Base-by-base conservation (phyloP, 2,888 invertebrate genomes). In the Amblyjoppa proteus region DNA sequence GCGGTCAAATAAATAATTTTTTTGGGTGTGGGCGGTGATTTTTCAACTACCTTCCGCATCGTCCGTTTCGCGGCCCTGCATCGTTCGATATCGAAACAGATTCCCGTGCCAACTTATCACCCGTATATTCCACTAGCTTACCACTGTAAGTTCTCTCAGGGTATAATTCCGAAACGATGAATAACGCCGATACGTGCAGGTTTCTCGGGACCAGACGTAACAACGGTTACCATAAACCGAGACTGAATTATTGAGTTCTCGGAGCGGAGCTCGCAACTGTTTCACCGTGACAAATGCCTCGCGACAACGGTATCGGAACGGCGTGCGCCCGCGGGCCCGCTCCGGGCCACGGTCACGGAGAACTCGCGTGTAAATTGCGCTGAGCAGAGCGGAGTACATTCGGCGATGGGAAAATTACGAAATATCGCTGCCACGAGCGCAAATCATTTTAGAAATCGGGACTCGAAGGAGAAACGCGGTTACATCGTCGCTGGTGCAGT, bases 401-500 rank as follows among this genome's bases (percentile, higher is more conserved):
- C 13, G 34, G 34, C 64, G 34, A 74, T 20, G 49, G 64, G 64
- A 64, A 51, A 76, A 76, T 76, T 66, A 66, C 61, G 61, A 75
- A 75, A 75, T 75, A 7, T 49, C 61, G 82, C 68, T 20, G 41
- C 61, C 61, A 76, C 66, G 71, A 58, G 81, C 87, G 89, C 89
- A 89, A 90, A 90, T 90, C 89, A 89, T 85, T 83, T 66, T 11
- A 3, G 38, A 34, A 49, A 82, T 68, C 75, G 64, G 71, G 73
- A 81, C 77, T 81, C 51, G 71, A 58, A 25, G 58, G 25, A 25
- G 69, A 49, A 82, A 81, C 84, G 73, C 78, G 66, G 73, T 80
- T 87, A 91, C 90, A 91, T 92, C 91, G 91, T 91, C 90, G 87
- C 86, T 87, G 34, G 31, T 51, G 51, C 51, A 13, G n/a, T 16